phyloP scores from a whole-genome alignment of 2,888 invertebrate species.

The Ochlodes sylvanus region DNA sequence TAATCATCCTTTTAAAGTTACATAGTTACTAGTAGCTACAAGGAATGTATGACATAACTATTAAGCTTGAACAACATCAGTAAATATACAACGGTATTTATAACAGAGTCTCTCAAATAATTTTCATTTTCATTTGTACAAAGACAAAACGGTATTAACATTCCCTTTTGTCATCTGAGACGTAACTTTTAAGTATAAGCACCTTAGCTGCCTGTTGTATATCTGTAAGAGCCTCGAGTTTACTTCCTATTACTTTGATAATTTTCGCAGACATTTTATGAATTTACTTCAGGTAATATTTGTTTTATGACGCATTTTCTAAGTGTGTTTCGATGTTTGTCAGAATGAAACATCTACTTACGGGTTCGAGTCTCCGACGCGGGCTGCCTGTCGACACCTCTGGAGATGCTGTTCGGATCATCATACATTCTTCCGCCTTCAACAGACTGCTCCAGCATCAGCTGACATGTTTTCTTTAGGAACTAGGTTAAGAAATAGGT shows the following conservation, averaged over 20 bases:
- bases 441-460: conserved; percentile 90
- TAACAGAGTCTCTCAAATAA: neutral
- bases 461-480: conserved; percentile 92
- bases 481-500: conserved; percentile 92
- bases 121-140: conserved; percentile 9
- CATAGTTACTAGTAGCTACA: neutral
- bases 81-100: neutral
- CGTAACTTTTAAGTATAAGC: conserved; percentile 20
- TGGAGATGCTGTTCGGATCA: conserved; percentile 99
- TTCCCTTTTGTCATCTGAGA: conserved; percentile 22
- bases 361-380: conserved; percentile 96
- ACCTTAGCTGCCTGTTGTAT: conserved; percentile 15
- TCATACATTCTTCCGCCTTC: conserved; percentile 96
- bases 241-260: conserved; percentile 24
- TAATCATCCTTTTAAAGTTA: neutral
- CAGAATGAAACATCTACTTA: conserved; percentile 98
- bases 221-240: conserved; percentile 9
- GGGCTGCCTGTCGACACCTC: conserved; percentile 96
- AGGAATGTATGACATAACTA: neutral
- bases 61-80: neutral
- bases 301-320: neutral
- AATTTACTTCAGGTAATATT: conserved; percentile 8
- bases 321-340: conserved; percentile 29
- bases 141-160: conserved; percentile 11
- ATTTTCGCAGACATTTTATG: conserved; percentile 10